phyloP scores from a whole-genome alignment of 2,797 vertebrate genomes.

The Protosalanx chinensis region DNA sequence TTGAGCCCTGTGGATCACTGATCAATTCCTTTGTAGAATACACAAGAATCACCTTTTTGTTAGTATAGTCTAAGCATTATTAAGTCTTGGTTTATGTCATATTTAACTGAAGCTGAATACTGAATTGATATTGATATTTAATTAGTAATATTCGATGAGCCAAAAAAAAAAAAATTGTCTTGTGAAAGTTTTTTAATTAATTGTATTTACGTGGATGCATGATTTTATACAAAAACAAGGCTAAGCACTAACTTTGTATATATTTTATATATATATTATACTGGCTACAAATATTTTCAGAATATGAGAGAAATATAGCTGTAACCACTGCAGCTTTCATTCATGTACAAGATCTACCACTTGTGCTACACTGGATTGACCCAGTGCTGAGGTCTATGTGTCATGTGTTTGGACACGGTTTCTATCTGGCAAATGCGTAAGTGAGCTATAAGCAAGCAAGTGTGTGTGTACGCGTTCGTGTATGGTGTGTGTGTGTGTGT shows the following conservation, averaged over 20 bases:
- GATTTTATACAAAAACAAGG: neutral
- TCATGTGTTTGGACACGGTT: neutral
- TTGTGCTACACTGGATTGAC: neutral
- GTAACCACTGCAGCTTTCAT: neutral
- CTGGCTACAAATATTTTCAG: too few relatives aligned
- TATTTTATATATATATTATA: neutral
- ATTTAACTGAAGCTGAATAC: too few relatives aligned
- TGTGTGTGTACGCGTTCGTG: neutral
- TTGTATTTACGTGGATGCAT: neutral
- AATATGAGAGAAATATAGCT: neutral
- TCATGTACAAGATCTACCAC: neutral
- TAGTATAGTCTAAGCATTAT: too few relatives aligned
- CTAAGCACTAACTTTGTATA: neutral
- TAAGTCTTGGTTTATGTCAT: too few relatives aligned
- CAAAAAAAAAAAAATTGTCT: too few relatives aligned
- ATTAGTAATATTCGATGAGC: too few relatives aligned
- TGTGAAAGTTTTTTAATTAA: too few relatives aligned
- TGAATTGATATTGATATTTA: too few relatives aligned
- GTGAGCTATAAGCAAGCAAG: neutral
- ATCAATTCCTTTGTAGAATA: too few relatives aligned
- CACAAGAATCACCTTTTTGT: too few relatives aligned
- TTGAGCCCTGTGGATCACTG: too few relatives aligned
- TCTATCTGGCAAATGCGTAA: neutral
- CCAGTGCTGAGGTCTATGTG: neutral
- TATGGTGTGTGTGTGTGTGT: constrained; percentile 1